These are phyloP conservation scores for Anas acuta DNA, from an alignment of 2,797 vertebrate genomes.

Conservation along the genomic window DNA sequence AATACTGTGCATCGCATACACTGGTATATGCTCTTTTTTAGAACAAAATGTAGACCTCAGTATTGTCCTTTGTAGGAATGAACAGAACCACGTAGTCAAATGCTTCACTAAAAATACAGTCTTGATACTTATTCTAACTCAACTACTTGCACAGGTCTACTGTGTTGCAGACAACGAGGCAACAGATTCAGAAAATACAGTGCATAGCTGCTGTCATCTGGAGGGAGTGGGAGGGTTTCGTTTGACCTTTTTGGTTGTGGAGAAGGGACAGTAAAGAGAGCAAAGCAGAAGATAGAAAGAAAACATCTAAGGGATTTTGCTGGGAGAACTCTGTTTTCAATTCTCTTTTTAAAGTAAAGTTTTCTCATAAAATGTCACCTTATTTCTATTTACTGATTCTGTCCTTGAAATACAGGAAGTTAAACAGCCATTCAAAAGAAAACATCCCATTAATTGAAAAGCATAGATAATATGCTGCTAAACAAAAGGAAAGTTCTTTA, in stretches of 20 bases:
- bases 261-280: neutral
- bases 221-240: accelerated
- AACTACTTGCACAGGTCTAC: neutral
- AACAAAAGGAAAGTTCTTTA: neutral
- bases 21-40: neutral
- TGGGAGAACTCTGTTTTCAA: neutral
- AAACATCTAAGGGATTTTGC: neutral
- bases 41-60: neutral
- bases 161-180: neutral
- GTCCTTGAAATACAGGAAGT: neutral
- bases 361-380: neutral
- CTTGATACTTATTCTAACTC: neutral
- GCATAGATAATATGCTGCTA: neutral
- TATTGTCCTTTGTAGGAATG: neutral
- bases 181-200: neutral
- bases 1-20: neutral
- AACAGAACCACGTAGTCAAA: neutral
- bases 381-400: neutral
- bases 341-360: neutral
- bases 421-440: neutral
- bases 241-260: neutral
- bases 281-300: neutral
- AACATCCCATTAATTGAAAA: neutral
- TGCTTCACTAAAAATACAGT: neutral
- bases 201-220: accelerated